phyloP scores from a whole-genome alignment of 1,140 invertebrate species.

The Pogonomyrmex barbatus region DNA sequence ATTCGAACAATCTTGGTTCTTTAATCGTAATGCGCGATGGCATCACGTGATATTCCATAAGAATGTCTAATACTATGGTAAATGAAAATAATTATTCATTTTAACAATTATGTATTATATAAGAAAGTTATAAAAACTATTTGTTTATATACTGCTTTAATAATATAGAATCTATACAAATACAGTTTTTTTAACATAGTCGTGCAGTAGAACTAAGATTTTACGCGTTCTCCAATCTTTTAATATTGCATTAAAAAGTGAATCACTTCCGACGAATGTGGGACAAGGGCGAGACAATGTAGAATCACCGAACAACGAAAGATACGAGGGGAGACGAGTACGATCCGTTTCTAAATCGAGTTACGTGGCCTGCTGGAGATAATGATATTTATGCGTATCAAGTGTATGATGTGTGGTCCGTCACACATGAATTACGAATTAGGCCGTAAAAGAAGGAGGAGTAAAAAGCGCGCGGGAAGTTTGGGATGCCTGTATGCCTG shows the following conservation, averaged over 20 bases:
- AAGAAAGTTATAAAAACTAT: not conserved
- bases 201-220: not conserved
- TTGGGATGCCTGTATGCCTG: constrained; percentile 43
- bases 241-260: constrained; percentile 17
- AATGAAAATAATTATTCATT: not conserved
- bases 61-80: not conserved
- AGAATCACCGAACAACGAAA: not conserved
- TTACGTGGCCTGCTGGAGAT: constrained; percentile 77
- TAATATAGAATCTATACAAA: not conserved
- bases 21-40: constrained; percentile 30
- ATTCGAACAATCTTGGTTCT: constrained; percentile 46
- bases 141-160: constrained; percentile 13
- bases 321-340: constrained; percentile 19
- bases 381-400: constrained; percentile 79
- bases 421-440: constrained; percentile 68
- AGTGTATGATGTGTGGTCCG: constrained; percentile 72
- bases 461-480: constrained; percentile 63
- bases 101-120: not conserved
- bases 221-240: not conserved
- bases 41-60: not conserved
- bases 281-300: not conserved
- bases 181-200: not conserved
- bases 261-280: constrained; percentile 5
- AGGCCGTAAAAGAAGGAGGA: constrained; percentile 32
- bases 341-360: constrained; percentile 74